Percentiles rank a stretch among this genome's conserved stretches.
Evolutionary conservation across 2,797 vertebrate species (phyloP).

Genomic region (Melopsittacus undulatus): DNA sequence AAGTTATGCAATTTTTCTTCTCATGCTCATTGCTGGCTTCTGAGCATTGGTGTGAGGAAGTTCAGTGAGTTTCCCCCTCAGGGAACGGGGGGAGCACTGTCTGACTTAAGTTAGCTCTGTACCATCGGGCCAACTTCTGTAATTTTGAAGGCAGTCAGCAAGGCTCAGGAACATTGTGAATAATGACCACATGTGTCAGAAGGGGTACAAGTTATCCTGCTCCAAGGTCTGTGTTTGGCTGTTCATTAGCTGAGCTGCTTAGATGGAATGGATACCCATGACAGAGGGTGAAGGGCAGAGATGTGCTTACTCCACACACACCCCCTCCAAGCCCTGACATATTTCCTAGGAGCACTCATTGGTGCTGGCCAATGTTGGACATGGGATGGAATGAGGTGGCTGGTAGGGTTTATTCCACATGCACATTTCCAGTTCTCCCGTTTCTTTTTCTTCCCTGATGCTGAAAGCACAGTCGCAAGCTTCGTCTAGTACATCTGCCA

Average conservation of each 20-base stretch:
- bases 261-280: not conserved
- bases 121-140: not conserved
- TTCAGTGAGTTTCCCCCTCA: not conserved
- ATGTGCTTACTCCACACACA: not conserved
- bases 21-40: constrained; percentile 19
- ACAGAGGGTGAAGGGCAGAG: not conserved
- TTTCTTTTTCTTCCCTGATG: not conserved
- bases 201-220: not conserved
- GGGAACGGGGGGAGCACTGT: not conserved
- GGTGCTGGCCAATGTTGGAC: not conserved
- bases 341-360: not conserved
- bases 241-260: not conserved
- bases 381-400: not conserved
- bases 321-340: not conserved
- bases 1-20: constrained; percentile 44
- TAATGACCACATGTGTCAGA: not conserved
- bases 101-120: not conserved
- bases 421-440: not conserved
- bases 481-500: not conserved
- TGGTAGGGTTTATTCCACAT: not conserved
- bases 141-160: not conserved
- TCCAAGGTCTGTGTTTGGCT: not conserved
- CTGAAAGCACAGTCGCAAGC: not conserved
- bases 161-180: not conserved
- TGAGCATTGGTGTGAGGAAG: not conserved